Evolutionary conservation across 2,888 invertebrate genomes (phyloP), one percentile per base, ranked within the genome.

Genomic region (Eremobia ochroleuca): DNA sequence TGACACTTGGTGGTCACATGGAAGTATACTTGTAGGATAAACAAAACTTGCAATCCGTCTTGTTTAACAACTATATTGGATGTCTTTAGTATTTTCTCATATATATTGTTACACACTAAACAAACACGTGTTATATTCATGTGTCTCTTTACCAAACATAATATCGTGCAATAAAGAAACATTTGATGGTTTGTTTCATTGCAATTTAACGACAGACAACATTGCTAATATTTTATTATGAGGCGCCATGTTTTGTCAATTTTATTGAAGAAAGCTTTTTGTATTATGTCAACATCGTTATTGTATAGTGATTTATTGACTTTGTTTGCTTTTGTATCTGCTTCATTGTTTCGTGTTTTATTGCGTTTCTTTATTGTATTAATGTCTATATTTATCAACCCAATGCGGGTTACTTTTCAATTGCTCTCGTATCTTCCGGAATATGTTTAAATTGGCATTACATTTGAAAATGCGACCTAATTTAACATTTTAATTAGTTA

Each of bases 211-310:
- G n/a, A 65, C 34, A 15, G 46, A 34, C 73, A 43, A 61, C 59
- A 52, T 84, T 84, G 84, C 81, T 76, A 58, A 37, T 73, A 68
- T 68, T 76, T 43, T 76, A 6, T 43, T 68, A 49, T 43, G 25
- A 78, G 84, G 84, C 77, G 85, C 73, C 49, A n/a, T 76, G 21
- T 68, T 77, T 69, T 74, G 43, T 58, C 52, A 49, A 64, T 40
- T 59, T 62, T 55, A 79, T 64, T 73, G 62, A 75, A 58, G 49
- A 69, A 46, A 49, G 59, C 34, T 40, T 64, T 64, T 64, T 58
- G 21, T 59, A 15, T 34, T 52, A 71, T 76, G 2, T 49, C 37
- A 68, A n/a, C 58, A 65, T 37, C 8, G 46, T 65, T 49, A 34
- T 52, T 73, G 55, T 43, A 34, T 49, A 25, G 61, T 67, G 28